phyloP scores from a whole-genome alignment of 2,113 vertebrate genomes.

The Cichladusa arquata region DNA sequence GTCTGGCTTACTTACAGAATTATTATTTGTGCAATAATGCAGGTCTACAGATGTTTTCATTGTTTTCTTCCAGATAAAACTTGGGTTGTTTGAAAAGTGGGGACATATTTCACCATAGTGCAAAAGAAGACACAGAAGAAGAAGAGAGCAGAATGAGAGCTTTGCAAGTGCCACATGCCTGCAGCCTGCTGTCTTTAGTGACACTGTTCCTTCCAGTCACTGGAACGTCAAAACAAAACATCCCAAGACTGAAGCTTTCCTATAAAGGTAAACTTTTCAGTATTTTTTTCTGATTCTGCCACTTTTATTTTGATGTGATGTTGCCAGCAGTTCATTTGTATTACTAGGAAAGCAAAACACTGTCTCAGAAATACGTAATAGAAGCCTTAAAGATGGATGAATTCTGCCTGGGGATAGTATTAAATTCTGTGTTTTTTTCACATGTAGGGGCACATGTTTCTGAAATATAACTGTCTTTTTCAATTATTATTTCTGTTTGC shows the following conservation, averaged over 20 bases:
- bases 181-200: slow-evolving; percentile 71
- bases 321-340: slow-evolving; percentile 22
- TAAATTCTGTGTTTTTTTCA: neutral
- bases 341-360: neutral
- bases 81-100: slow-evolving; percentile 6
- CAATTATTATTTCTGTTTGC: neutral
- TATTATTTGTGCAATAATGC: neutral
- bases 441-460: neutral
- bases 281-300: neutral
- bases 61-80: slow-evolving; percentile 64
- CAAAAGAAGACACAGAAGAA: slow-evolving; percentile 39
- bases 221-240: slow-evolving; percentile 83
- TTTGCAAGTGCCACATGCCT: slow-evolving; percentile 49
- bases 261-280: slow-evolving; percentile 85
- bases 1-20: neutral
- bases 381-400: neutral
- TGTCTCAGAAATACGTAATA: neutral
- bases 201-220: slow-evolving; percentile 76
- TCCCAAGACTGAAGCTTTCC: slow-evolving; percentile 89
- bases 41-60: neutral
- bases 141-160: slow-evolving; percentile 26
- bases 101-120: neutral
- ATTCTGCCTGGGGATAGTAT: neutral
- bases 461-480: neutral
- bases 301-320: slow-evolving; percentile 4